These are phyloP conservation scores for Neolamprologus fasciatus DNA, from an alignment of 2,113 vertebrate species.

Conservation along the genomic window DNA sequence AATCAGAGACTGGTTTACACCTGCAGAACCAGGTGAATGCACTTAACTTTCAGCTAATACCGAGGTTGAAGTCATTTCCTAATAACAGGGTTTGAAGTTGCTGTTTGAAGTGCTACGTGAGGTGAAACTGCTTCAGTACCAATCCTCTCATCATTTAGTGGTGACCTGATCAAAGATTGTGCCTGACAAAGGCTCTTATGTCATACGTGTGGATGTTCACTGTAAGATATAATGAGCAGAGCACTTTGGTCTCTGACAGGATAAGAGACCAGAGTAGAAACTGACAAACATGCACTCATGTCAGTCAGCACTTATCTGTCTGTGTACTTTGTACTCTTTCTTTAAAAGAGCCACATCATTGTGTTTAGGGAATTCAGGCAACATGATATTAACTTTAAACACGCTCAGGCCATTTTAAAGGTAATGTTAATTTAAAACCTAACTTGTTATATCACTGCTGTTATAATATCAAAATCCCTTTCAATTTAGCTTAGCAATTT, in stretches of 20 bases:
- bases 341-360: neutral
- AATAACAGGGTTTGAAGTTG: slow-evolving; percentile 5
- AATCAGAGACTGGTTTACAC: neutral
- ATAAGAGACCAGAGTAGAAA: neutral
- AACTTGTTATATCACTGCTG: neutral
- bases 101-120: neutral
- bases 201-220: neutral
- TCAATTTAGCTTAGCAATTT: neutral
- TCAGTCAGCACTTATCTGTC: neutral
- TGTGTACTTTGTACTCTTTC: neutral
- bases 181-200: neutral
- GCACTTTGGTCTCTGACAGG: neutral
- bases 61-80: slow-evolving; percentile 36
- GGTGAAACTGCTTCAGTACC: neutral
- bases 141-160: slow-evolving; percentile 27
- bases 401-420: neutral
- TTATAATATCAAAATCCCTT: neutral
- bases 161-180: slow-evolving; percentile 28
- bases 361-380: neutral
- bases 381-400: neutral
- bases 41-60: neutral
- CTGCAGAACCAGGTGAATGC: slow-evolving; percentile 32
- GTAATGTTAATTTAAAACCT: neutral
- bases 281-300: neutral
- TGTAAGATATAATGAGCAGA: neutral